Percentiles rank a stretch among this genome's conserved stretches.
Evolutionary conservation across 2,888 invertebrate species (phyloP).

Genomic region (Dione vanillae): DNA sequence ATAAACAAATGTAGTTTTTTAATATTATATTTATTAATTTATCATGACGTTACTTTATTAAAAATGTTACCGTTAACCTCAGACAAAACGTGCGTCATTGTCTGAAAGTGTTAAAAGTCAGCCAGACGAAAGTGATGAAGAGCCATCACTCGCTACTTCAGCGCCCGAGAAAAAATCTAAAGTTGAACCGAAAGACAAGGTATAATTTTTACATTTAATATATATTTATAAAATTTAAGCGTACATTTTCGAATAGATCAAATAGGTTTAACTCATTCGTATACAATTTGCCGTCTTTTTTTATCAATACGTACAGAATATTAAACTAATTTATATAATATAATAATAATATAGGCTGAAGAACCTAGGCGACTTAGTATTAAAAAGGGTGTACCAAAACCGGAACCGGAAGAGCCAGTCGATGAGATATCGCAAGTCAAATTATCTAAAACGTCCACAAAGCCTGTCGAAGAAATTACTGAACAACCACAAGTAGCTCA

Average conservation of each 20-base stretch:
- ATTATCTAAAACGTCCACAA: constrained; percentile 68
- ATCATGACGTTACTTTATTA: constrained; percentile 24
- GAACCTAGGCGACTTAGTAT: constrained; percentile 69
- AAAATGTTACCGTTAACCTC: constrained; percentile 48
- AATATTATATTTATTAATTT: constrained; percentile 7
- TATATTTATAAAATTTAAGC: neutral
- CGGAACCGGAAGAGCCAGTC: constrained; percentile 73
- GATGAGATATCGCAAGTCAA: constrained; percentile 76
- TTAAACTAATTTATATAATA: neutral
- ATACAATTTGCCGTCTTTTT: neutral
- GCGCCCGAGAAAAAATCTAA: constrained; percentile 71
- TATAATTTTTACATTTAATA: constrained; percentile 43
- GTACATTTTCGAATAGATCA: neutral
- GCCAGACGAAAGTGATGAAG: constrained; percentile 75
- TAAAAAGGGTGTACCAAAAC: constrained; percentile 73
- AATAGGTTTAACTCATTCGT: neutral
- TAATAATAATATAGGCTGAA: constrained; percentile 60
- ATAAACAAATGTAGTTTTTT: constrained; percentile 20
- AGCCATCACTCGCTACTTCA: constrained; percentile 67
- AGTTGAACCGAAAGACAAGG: constrained; percentile 64
- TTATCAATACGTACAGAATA: neutral
- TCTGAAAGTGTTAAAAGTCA: constrained; percentile 76
- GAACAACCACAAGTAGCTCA: constrained; percentile 74
- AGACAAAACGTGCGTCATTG: constrained; percentile 76
- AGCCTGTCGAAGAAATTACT: constrained; percentile 67